Evolutionary conservation across 1,140 invertebrate species (phyloP), one percentile per base, ranked within the genome.

Genomic region (Drosophila ananassae): DNA sequence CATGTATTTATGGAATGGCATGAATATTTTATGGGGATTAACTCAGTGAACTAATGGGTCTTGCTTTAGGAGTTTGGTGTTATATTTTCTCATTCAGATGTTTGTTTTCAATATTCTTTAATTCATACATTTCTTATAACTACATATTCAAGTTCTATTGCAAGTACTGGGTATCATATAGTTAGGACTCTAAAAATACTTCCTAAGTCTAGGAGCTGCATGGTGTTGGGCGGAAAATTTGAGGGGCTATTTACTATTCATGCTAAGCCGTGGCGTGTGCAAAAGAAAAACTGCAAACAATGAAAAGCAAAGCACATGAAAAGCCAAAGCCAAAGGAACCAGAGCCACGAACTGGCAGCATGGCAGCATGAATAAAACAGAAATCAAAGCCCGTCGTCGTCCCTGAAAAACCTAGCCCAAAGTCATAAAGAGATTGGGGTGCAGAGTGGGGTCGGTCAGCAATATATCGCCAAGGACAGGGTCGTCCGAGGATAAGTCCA

Each of bases 261-360:
- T 85, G 83, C 71, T 78, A 78, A 85, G 82, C 82, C 83, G 56
- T 75, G 60, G 74, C 69, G 69, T 89, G 78, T 78, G 82, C 78
- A 77, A 74, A 87, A 78, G 63, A 80, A 85, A 85, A 82, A 77
- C 78, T 74, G 81, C 77, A 85, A 81, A 85, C 81, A 85, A 87
- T 81, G 64, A 60, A 80, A 84, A 57, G 67, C 73, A 54, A 41
- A 73, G 78, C 60, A 59, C 57, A 77, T 57, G 78, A 77, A 85
- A 56, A 75, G 68, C 69, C 53, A 59, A 71, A 59, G 72, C 44
- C 44, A 47, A 47, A 47, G 21, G 34, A 57, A 73, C 37, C 61
- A 37, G 32, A 56, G 66, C 66, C 64, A 57, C 44, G 52, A 25
- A 48, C 67, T 12, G 64, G 39, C 57, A 67, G 73, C 77, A 85